Conservation (phyloP, 2,797 vertebrate genomes). For the Cynopterus sphinx region DNA sequence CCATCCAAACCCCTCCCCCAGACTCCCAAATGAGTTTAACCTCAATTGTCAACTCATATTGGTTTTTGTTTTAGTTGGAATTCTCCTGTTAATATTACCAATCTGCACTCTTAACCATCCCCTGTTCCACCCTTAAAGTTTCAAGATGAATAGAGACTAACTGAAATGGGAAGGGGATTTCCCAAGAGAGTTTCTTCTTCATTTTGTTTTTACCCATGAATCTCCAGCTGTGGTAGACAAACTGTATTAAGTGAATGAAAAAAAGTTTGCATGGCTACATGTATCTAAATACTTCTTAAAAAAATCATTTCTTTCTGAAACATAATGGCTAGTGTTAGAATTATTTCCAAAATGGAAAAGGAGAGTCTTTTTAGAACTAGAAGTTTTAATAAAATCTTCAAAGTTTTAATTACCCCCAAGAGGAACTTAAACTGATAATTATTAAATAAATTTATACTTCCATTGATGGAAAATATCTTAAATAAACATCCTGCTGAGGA, state of each 20-base stretch:
- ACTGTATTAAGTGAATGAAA: conserved; percentile 23
- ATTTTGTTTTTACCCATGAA: neutral
- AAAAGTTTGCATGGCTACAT: neutral
- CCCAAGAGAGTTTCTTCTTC: neutral
- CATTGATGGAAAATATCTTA: conserved; percentile 9
- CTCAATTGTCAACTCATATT: neutral
- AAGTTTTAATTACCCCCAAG: neutral
- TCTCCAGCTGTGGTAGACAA: neutral
- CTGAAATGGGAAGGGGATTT: neutral
- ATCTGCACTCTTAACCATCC: neutral
- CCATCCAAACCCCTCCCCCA: neutral
- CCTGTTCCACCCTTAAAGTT: neutral
- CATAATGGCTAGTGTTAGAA: neutral
- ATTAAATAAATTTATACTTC: conserved; percentile 43
- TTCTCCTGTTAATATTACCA: neutral
- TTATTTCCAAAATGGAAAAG: conserved; percentile 42
- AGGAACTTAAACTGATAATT: conserved; percentile 32
- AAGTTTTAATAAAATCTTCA: neutral
- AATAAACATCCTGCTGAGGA: conserved; percentile 24
- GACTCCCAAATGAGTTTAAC: neutral
- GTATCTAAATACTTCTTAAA: neutral
- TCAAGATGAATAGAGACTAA: neutral
- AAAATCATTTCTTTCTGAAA: neutral
- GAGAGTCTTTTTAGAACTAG: conserved; percentile 15
- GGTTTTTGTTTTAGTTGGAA: neutral